Evolutionary conservation across 2,797 vertebrate species (phyloP).

Genomic region (Lycodopsis pacificus): DNA sequence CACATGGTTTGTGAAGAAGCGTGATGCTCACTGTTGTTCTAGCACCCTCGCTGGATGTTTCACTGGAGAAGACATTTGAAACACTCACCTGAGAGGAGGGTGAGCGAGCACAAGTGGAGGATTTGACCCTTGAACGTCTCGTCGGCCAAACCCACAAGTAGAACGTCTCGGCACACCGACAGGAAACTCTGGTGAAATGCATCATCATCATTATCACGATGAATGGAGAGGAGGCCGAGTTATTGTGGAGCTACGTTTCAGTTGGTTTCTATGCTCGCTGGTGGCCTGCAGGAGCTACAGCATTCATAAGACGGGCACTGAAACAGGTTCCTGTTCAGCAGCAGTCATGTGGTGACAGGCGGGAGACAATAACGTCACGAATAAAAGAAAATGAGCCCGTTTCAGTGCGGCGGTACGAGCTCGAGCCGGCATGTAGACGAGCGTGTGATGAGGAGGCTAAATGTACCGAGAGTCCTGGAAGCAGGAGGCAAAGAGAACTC

Average conservation of each 20-base stretch:
- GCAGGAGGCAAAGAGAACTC: conserved; percentile 28
- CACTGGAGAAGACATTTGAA: neutral
- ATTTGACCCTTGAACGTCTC: conserved; percentile 83
- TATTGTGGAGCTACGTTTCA: neutral
- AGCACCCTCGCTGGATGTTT: neutral
- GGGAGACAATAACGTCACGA: conserved; percentile 49
- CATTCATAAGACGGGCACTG: neutral
- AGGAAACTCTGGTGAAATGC: conserved; percentile 84
- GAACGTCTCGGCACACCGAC: conserved; percentile 86
- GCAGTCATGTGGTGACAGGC: conserved; percentile 38
- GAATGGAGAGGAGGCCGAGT: neutral
- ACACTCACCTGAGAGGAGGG: conserved; percentile 86
- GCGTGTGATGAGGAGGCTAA: conserved; percentile 51
- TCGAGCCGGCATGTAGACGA: conserved; percentile 15
- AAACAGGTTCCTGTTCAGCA: conserved; percentile 30
- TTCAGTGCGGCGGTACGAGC: conserved; percentile 23
- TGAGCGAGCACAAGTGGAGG: conserved; percentile 84
- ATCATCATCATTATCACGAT: neutral
- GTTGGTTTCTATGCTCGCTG: neutral
- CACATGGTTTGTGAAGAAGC: neutral
- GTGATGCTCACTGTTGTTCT: neutral
- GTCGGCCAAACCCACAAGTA: conserved; percentile 90
- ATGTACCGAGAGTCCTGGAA: conserved; percentile 55
- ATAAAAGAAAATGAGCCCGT: conserved; percentile 48
- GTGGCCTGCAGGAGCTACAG: neutral